Percentiles rank a stretch among this genome's conserved stretches.
phyloP scores from a whole-genome alignment of 2,888 invertebrate genomes.

The Lapara coniferarum region DNA sequence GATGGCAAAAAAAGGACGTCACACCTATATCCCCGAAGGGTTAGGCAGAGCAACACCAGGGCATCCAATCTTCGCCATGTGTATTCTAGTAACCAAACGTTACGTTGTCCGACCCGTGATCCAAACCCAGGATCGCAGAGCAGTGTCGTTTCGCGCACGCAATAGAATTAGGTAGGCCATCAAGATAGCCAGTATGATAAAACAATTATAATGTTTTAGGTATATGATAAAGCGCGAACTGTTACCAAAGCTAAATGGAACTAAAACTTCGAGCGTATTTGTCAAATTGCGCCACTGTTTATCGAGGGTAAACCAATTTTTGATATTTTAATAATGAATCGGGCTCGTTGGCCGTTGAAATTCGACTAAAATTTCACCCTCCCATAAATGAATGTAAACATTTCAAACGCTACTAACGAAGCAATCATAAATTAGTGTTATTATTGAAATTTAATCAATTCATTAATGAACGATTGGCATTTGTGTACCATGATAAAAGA shows the following conservation, averaged over 20 bases:
- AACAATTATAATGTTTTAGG: too few relatives aligned
- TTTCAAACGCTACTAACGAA: slow-evolving; percentile 37
- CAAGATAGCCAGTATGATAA: too few relatives aligned
- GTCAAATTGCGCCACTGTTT: not conserved
- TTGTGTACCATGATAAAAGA: not conserved
- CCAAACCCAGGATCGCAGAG: too few relatives aligned
- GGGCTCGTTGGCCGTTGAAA: not conserved
- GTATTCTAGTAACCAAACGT: too few relatives aligned
- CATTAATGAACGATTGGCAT: slow-evolving; percentile 13
- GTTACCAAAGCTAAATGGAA: not conserved
- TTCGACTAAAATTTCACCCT: slow-evolving; percentile 31
- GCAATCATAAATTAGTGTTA: slow-evolving; percentile 37
- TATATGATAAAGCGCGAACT: not conserved
- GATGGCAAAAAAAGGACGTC: too few relatives aligned
- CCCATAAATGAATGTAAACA: slow-evolving; percentile 35
- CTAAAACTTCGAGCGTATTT: slow-evolving; percentile 1
- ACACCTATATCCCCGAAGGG: too few relatives aligned
- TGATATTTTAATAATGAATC: slow-evolving; percentile 20
- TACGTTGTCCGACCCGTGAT: too few relatives aligned
- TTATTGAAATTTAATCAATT: slow-evolving; percentile 37
- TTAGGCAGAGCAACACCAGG: too few relatives aligned
- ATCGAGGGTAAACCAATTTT: slow-evolving; percentile 13
- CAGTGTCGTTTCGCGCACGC: too few relatives aligned
- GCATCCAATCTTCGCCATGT: too few relatives aligned
- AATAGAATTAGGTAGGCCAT: too few relatives aligned